phyloP scores from a whole-genome alignment of 1,140 invertebrate genomes.

The Episyrphus balteatus region DNA sequence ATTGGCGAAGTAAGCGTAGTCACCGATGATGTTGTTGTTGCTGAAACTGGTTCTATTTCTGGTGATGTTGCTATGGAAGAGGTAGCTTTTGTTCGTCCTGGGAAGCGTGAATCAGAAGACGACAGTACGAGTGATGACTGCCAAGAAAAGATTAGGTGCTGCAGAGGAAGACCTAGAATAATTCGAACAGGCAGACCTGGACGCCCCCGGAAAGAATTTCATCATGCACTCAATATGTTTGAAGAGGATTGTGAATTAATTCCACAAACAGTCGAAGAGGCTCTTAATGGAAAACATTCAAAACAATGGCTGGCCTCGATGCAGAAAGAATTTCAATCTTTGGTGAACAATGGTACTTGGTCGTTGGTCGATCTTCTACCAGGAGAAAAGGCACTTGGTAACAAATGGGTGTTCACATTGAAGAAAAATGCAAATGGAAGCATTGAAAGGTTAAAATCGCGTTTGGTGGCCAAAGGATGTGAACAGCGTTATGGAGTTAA shows the following conservation, averaged over 20 bases:
- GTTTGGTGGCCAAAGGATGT: slow-evolving; percentile 33
- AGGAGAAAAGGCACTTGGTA: slow-evolving; percentile 9
- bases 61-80: no score
- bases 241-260: not conserved
- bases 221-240: not conserved
- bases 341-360: slow-evolving; percentile 13
- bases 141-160: no score
- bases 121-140: not conserved
- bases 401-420: slow-evolving; percentile 16
- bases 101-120: not conserved
- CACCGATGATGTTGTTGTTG: no score
- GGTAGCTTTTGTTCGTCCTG: no score
- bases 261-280: slow-evolving; percentile 7
- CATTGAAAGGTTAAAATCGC: slow-evolving; percentile 31
- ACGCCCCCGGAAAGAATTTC: slow-evolving; percentile 1
- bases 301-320: slow-evolving; percentile 12
- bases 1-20: no score
- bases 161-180: not conserved
- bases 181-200: slow-evolving; percentile 3
- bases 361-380: slow-evolving; percentile 9
- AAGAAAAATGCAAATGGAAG: slow-evolving; percentile 9
- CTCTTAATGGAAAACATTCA: slow-evolving; percentile 5
- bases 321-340: slow-evolving; percentile 9
- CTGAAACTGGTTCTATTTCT: no score
- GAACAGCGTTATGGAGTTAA: slow-evolving; percentile 21